These are phyloP conservation scores for Oryzias sinensis DNA, from an alignment of 2,797 vertebrate genomes.

Conservation along the genomic window DNA sequence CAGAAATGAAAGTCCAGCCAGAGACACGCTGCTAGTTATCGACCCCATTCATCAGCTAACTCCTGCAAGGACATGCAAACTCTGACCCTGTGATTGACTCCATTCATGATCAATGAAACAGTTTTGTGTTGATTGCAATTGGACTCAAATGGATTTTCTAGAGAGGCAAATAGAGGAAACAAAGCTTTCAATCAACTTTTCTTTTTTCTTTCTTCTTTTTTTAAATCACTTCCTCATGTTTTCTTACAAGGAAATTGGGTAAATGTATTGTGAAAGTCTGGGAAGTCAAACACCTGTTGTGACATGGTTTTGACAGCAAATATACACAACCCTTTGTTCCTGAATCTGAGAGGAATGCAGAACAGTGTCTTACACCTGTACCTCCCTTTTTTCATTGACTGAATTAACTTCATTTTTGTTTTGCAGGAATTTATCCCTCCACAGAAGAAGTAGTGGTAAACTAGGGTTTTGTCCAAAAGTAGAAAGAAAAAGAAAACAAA, in stretches of 20 bases:
- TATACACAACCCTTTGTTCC: conserved; percentile 1
- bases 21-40: too few species aligned
- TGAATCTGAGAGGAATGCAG: neutral
- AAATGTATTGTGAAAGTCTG: neutral
- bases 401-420: conserved; percentile 34
- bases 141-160: too few species aligned
- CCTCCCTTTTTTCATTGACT: conserved; percentile 2
- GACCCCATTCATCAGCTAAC: too few species aligned
- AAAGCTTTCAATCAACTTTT: too few species aligned
- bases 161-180: too few species aligned
- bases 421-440: conserved; percentile 52
- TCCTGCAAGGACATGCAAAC: too few species aligned
- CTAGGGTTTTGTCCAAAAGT: conserved; percentile 1
- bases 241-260: conserved; percentile 28
- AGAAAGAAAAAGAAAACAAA: neutral
- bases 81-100: too few species aligned
- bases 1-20: neutral
- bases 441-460: conserved; percentile 57
- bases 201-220: too few species aligned
- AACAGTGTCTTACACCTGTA: neutral
- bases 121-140: too few species aligned
- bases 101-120: too few species aligned
- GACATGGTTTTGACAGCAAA: conserved; percentile 7
- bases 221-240: conserved; percentile 19
- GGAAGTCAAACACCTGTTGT: neutral